Evolutionary conservation across 1,140 invertebrate genomes (phyloP), one percentile per base, ranked within the genome.

Genomic region (Ceratina japonica): DNA sequence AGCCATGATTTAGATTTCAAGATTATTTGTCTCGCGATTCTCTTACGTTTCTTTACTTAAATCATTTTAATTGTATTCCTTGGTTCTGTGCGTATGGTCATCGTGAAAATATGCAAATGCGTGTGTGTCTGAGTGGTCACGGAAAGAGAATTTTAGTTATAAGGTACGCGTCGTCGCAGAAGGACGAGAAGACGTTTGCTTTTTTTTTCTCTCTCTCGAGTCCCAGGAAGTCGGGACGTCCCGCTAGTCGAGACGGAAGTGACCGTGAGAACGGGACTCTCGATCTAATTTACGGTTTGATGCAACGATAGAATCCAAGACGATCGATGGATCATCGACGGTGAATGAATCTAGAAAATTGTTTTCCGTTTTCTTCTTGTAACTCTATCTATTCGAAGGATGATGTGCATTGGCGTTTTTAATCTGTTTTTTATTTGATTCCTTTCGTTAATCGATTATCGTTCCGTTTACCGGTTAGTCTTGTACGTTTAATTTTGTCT

Each of bases 211-310:
- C 74, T 24, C 27, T 65, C 79, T 65, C 51, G 68, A n/a, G 44
- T 76, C 24, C 58, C 54, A 76, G 77, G 81, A 84, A 84, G 82
- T 83, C 83, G 81, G 83, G 83, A 84, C 61, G n/a, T 56, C 31
- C 63, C 20, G 27, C 56, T 31, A 18, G 63, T 79, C 61, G 65
- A 51, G 68, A 63, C 62, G 49, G 54, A 61, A n/a, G 66, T 44
- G 31, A 49, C 58, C 5, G 5, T 12, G 64, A 20, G 31, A 66
- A 59, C 63, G 12, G 12, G 64, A 56, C n/a, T 3, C 20, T 18
- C 20, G 31, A 61, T 24, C 37, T 44, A 52, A 16, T n/a, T 49
- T 54, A 62, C 27, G 27, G 15, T 20, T 27, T 56, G 31, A 76
- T n/a, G 54, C n/a, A 24, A 76, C 22, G 20, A 24, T 52, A 69